Percentiles rank a stretch among this genome's conserved stretches.
These are phyloP conservation scores for Drosophila prosaltans DNA, from an alignment of 1,140 invertebrate species.

Conservation along the genomic window DNA sequence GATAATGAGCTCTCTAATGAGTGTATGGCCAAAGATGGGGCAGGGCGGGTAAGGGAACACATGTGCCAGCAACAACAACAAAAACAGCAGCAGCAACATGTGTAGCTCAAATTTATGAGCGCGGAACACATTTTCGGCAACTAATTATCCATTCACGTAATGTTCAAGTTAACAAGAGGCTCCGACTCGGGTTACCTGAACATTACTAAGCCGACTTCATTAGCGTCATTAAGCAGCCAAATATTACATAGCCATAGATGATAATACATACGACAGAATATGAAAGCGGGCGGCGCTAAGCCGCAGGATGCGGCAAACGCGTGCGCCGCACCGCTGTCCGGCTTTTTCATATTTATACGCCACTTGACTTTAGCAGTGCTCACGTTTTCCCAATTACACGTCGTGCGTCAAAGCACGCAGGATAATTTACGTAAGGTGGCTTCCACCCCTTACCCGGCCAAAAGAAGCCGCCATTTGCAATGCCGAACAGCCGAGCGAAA, in stretches of 20 bases:
- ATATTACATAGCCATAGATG: constrained; percentile 45
- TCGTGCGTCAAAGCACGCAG: constrained; percentile 33
- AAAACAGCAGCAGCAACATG: constrained; percentile 58
- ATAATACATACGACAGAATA: constrained; percentile 57
- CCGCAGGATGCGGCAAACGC: constrained; percentile 60
- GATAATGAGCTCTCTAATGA: constrained; percentile 80
- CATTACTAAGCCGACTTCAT: constrained; percentile 25
- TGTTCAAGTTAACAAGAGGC: constrained; percentile 69
- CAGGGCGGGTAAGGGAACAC: constrained; percentile 29
- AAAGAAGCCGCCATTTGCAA: constrained; percentile 63
- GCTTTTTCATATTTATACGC: constrained; percentile 64
- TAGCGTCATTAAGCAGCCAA: constrained; percentile 35
- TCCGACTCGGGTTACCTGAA: constrained; percentile 48
- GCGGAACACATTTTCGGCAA: constrained; percentile 80
- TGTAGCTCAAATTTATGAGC: constrained; percentile 79
- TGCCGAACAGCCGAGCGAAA: constrained; percentile 38
- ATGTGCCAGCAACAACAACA: constrained; percentile 52
- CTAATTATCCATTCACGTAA: constrained; percentile 81
- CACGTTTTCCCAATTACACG: constrained; percentile 71
- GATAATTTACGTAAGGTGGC: constrained; percentile 20
- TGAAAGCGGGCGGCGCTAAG: constrained; percentile 52
- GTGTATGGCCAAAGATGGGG: constrained; percentile 28
- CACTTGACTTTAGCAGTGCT: constrained; percentile 78
- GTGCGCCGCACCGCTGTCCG: constrained; percentile 29
- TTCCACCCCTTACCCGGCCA: constrained; percentile 35